Evolutionary conservation across 2,888 invertebrate genomes (phyloP), one percentile per base, ranked within the genome.

Genomic region (Eudasyphora cyanicolor): DNA sequence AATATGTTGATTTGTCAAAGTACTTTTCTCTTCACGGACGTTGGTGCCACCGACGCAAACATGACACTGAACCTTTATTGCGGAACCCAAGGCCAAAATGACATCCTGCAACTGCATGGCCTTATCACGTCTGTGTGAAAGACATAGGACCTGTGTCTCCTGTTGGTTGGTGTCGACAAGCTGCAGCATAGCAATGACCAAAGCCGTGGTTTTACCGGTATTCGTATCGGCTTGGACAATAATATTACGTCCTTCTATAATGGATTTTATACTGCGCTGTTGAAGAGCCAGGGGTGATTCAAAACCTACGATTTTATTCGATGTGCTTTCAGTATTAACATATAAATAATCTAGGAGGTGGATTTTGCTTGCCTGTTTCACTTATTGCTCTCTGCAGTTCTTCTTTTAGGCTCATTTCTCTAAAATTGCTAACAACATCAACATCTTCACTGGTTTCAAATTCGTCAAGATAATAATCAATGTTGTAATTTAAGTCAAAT

Each of bases 211-310:
- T 94, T 99, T 99, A 85, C 99, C 99, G 7, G 99, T 99, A 92
- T 99, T 92, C 10, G 99, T 99, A 90, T 99, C 99, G 3, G 99
- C 98, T 93, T 99, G 99, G n/a, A 99, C 99, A 90, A 99, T 99
- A 0, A 99, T 98, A 93, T 99, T 99, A 89, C 98, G 94, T 2
- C 99, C 99, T 92, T 98, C 98, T 79, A 99, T 96, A 87, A 99
- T 97, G 0, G 99, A 99, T 88, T 96, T 95, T 86, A 99, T 98
- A 82, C 99, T 97, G 90, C 99, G 94, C 92, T 99, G 99, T 90
- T 99, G 99, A 87, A 99, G 99, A 12, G 99, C 99, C 14, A 99
- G 99, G 0, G 99, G 99, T 91, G 98, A 98, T 90, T 99, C 99
- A 91, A 99, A 99, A 86, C 99, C 98, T n/a, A n/a, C n/a, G n/a